Percentiles rank a stretch among this genome's conserved stretches.
phyloP scores from a whole-genome alignment of 2,888 invertebrate species.

The Chalcosyrphus nemorum region DNA sequence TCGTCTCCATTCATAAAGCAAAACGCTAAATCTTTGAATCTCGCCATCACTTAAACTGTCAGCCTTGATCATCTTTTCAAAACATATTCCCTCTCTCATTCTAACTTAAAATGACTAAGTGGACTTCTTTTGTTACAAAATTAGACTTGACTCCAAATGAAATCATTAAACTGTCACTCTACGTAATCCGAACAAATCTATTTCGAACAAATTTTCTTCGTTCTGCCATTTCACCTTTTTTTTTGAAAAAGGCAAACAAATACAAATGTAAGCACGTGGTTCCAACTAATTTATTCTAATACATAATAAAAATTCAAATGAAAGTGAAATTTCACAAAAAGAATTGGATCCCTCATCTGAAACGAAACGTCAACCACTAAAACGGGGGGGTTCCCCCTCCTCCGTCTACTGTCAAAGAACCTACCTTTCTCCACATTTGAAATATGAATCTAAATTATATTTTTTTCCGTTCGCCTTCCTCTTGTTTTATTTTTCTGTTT shows the following conservation, averaged over 20 bases:
- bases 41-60: background rate
- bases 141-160: conserved; percentile 17
- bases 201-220: conserved; percentile 56
- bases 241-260: conserved; percentile 5
- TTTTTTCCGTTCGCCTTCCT: conserved; percentile 1
- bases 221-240: conserved; percentile 35
- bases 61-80: background rate
- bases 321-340: conserved; percentile 32
- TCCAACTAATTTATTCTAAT: conserved; percentile 65
- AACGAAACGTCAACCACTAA: conserved; percentile 40
- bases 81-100: background rate
- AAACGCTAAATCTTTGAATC: background rate
- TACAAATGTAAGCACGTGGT: conserved; percentile 50
- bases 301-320: conserved; percentile 70
- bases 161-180: conserved; percentile 48
- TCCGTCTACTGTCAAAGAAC: background rate
- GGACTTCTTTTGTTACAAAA: conserved; percentile 1
- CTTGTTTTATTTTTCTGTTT: conserved; percentile 40
- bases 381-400: background rate
- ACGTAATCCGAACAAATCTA: conserved; percentile 50
- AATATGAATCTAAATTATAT: conserved; percentile 61
- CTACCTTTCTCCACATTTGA: conserved; percentile 30
- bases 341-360: conserved; percentile 42
- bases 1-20: background rate
- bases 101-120: background rate